Percentiles rank a stretch among this genome's conserved stretches.
Conservation (phyloP, 2,113 vertebrate species). For the Halcyon senegalensis region DNA sequence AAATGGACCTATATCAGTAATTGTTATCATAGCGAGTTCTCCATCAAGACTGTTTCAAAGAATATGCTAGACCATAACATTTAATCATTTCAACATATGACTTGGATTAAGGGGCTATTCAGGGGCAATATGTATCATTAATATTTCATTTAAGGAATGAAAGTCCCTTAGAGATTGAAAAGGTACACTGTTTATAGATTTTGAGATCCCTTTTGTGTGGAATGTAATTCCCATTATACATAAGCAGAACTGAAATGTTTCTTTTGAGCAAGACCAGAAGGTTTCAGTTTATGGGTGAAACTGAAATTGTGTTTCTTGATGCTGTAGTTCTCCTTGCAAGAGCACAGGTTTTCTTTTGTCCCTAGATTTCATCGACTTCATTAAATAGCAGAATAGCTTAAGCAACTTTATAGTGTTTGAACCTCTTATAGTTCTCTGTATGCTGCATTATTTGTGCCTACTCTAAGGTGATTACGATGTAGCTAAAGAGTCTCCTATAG, state of each 20-base stretch:
- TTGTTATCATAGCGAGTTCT: conserved; percentile 61
- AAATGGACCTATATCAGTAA: conserved; percentile 58
- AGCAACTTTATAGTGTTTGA: conserved; percentile 54
- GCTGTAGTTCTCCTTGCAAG: conserved; percentile 52
- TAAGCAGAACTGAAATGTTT: conserved; percentile 52
- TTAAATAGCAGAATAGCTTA: conserved; percentile 27
- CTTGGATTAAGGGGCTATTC: conserved; percentile 73
- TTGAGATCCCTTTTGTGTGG: conserved; percentile 57
- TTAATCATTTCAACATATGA: conserved; percentile 73
- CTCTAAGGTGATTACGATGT: conserved; percentile 24
- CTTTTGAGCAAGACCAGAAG: conserved; percentile 57
- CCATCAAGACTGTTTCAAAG: conserved; percentile 50
- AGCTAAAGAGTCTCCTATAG: conserved; percentile 26
- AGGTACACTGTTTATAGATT: conserved; percentile 70
- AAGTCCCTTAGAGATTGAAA: conserved; percentile 74
- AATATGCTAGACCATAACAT: conserved; percentile 57
- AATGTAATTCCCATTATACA: conserved; percentile 71
- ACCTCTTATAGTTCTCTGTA: conserved; percentile 27
- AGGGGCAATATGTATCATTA: conserved; percentile 65
- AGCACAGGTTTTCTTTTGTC: conserved; percentile 41
- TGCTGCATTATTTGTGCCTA: conserved; percentile 49
- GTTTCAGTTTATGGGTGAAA: conserved; percentile 63
- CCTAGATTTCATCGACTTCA: conserved; percentile 12
- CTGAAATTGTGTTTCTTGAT: conserved; percentile 49
- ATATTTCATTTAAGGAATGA: conserved; percentile 69